Evolutionary conservation across 2,888 invertebrate species (phyloP).

Genomic region (Lasioglossum malachurum): DNA sequence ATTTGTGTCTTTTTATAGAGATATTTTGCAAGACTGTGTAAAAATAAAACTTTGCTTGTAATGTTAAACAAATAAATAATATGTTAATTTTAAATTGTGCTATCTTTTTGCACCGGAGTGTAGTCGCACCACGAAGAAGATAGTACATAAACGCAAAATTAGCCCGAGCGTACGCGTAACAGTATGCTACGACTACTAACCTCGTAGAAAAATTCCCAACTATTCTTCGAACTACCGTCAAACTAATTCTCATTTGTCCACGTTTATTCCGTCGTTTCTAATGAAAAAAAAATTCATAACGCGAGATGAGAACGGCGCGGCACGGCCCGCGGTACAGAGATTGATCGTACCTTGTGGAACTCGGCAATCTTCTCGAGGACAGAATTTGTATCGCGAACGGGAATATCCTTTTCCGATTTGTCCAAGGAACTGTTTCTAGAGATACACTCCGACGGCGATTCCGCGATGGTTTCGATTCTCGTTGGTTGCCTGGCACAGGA

Average conservation of each 20-base stretch:
- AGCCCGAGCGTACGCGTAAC: not conserved
- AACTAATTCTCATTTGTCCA: not conserved
- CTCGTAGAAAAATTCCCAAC: not conserved
- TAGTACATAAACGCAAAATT: not conserved
- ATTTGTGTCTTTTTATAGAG: no score
- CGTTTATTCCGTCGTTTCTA: not conserved
- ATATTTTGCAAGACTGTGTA: no score
- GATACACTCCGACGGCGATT: slow-evolving; percentile 85
- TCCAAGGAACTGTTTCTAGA: slow-evolving; percentile 67
- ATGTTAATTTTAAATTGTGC: no score
- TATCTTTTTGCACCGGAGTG: no score
- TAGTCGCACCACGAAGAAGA: not conserved
- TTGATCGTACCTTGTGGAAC: slow-evolving; percentile 88
- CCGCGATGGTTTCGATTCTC: slow-evolving; percentile 80
- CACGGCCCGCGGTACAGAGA: not conserved
- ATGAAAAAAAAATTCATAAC: not conserved
- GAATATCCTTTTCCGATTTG: slow-evolving; percentile 67
- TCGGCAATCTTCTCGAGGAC: slow-evolving; percentile 94
- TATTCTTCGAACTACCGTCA: no score
- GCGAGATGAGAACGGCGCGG: not conserved
- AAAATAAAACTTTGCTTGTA: no score
- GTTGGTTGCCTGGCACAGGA: slow-evolving; percentile 80
- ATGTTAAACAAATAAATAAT: no score
- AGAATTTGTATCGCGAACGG: slow-evolving; percentile 87
- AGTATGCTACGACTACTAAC: not conserved